Conservation (phyloP, 2,888 invertebrate genomes). For the Pristionchus fissidentatus region DNA sequence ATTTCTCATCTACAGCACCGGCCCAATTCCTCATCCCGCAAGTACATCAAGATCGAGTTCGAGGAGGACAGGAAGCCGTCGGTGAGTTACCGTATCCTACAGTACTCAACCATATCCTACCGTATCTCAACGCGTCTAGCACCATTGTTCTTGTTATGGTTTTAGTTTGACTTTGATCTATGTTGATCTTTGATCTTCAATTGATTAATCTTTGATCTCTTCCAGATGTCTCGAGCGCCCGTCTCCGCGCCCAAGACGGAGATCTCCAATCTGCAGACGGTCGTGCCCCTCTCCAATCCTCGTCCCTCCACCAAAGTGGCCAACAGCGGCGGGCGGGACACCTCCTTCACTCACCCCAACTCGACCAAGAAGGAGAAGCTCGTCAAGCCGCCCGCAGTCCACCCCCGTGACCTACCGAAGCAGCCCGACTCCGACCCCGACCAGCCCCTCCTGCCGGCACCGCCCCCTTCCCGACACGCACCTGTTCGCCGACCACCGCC, state of each 20-base stretch:
- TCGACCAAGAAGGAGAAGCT: constrained; percentile 9
- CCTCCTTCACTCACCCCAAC: constrained; percentile 21
- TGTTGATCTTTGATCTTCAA: background rate
- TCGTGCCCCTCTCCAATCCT: background rate
- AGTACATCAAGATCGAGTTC: constrained; percentile 30
- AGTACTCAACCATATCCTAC: too few relatives aligned
- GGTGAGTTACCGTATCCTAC: too few relatives aligned
- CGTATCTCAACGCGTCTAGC: too few relatives aligned
- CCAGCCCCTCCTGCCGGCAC: background rate
- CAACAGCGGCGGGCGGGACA: constrained; percentile 17
- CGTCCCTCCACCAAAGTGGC: background rate
- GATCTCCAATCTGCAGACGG: background rate
- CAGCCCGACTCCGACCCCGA: background rate
- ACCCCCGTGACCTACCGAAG: constrained; percentile 4
- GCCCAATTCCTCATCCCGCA: background rate
- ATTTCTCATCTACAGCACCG: constrained; percentile 18
- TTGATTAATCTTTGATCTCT: background rate
- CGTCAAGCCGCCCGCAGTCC: background rate
- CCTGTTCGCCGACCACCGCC: too few relatives aligned
- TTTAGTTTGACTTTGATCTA: too few relatives aligned
- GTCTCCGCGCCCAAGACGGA: constrained; percentile 8
- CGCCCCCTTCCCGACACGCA: constrained; percentile 1
- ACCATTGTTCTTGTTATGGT: too few relatives aligned
- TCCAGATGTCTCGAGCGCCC: background rate
- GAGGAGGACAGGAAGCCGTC: background rate